Base-by-base conservation (phyloP, 2,797 vertebrate species). In the Sebastes hopkinsi region DNA sequence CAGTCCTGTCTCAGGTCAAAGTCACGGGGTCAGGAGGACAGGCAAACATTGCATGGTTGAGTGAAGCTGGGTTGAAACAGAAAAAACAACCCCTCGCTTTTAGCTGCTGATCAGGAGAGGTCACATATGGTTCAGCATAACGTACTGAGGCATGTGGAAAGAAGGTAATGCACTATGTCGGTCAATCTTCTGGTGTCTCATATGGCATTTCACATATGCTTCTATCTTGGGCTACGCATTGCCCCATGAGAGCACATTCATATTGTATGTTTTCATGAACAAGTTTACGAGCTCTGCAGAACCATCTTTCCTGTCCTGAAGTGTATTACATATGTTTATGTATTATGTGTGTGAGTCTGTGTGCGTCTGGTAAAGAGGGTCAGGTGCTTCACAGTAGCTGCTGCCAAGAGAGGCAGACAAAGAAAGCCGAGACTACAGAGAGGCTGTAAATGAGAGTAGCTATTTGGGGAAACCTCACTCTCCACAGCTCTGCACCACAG, bases 381-480 rank as follows among this genome's bases (percentile, higher is more conserved):
- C 92, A 88, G 84, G 78, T 87, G 87, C 82, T 84, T 87, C 79
- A 64, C 78, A 71, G 73, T 71, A 71, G 79, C 84, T 83, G 82
- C 89, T 92, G 87, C 89, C 87, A 90, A 90, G 87, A 86, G 82
- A 87, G 80, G 69, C 90, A 87, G 90, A 91, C 87, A 89, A 90
- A 92, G 88, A 89, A 81, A 91, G 88, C 68, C 76, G 80, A 76
- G 83, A 84, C 88, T 86, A 86, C 78, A 85, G 88, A 88, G 89
- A 92, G 86, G 89, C 79, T 91, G 80, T 81, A 87, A 93, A 92
- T 90, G 84, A 87, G 89, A 87, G 42, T 61, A 83, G 79, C 90
- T 92, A 89, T 93, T 90, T 90, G 86, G 84, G 90, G 90, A 92
- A 92, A 87, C 65, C 87, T 85, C 79, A 83, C 67, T 81, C 78